These are phyloP conservation scores for Eupsittula cactorum DNA, from an alignment of 2,113 vertebrate genomes.

Conservation along the genomic window DNA sequence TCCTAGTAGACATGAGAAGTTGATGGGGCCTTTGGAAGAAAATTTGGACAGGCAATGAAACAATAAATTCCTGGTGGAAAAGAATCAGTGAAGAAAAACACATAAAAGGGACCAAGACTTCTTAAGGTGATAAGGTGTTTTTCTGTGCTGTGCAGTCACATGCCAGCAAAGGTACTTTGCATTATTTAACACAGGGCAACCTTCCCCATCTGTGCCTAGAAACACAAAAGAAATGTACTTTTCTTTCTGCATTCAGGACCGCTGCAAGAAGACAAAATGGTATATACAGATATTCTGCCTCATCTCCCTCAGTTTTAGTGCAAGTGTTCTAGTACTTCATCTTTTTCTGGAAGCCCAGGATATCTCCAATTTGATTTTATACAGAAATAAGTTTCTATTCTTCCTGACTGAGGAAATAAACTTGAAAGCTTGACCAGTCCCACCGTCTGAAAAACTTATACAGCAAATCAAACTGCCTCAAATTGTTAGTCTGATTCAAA, in stretches of 20 bases:
- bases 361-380: conserved; percentile 4
- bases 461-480: not conserved
- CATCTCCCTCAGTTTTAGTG: not conserved
- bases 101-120: not conserved
- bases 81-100: not conserved
- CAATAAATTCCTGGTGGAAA: not conserved
- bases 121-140: not conserved
- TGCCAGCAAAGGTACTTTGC: not conserved
- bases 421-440: not conserved
- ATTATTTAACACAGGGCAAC: not conserved
- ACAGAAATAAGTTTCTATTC: not conserved
- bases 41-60: not conserved
- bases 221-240: not conserved
- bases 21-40: not conserved
- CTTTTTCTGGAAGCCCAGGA: not conserved
- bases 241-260: not conserved
- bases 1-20: not conserved
- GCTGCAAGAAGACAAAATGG: not conserved
- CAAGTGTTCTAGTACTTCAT: not conserved
- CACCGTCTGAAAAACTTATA: not conserved
- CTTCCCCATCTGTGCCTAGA: not conserved
- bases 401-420: not conserved
- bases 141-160: not conserved
- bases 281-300: not conserved
- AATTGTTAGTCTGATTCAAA: not conserved